Percentiles rank a stretch among this genome's conserved stretches.
Conservation (phyloP, 2,113 vertebrate species). For the Pampusana beccarii region DNA sequence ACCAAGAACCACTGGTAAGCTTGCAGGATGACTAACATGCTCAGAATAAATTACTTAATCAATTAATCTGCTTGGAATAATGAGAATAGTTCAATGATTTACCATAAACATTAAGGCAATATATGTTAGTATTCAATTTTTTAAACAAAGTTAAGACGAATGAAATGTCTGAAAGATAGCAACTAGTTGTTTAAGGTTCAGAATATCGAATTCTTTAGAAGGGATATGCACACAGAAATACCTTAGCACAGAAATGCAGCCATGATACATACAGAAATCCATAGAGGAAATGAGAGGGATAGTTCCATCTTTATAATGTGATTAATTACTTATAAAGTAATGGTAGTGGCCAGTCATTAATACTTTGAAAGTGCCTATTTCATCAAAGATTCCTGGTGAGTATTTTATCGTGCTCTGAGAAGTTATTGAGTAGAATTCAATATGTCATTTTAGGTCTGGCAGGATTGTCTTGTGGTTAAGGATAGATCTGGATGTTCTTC, state of each 20-base stretch:
- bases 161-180: background rate
- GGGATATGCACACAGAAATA: background rate
- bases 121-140: background rate
- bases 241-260: background rate
- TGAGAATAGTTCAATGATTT: background rate
- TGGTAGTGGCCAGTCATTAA: background rate
- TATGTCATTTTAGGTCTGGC: constrained; percentile 10
- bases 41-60: constrained; percentile 30
- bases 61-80: background rate
- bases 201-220: background rate
- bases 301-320: background rate
- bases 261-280: background rate
- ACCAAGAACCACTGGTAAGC: background rate
- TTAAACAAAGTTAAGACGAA: background rate
- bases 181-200: background rate
- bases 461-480: background rate
- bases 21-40: background rate
- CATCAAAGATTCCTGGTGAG: background rate
- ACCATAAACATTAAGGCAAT: background rate
- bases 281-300: background rate
- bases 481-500: constrained; percentile 31
- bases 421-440: constrained; percentile 42
- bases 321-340: constrained; percentile 34
- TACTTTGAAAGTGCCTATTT: constrained; percentile 2
- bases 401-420: constrained; percentile 43